Percentiles rank a stretch among this genome's conserved stretches.
Evolutionary conservation across 2,113 vertebrate species (phyloP).

Genomic region (Xiphophorus couchianus): DNA sequence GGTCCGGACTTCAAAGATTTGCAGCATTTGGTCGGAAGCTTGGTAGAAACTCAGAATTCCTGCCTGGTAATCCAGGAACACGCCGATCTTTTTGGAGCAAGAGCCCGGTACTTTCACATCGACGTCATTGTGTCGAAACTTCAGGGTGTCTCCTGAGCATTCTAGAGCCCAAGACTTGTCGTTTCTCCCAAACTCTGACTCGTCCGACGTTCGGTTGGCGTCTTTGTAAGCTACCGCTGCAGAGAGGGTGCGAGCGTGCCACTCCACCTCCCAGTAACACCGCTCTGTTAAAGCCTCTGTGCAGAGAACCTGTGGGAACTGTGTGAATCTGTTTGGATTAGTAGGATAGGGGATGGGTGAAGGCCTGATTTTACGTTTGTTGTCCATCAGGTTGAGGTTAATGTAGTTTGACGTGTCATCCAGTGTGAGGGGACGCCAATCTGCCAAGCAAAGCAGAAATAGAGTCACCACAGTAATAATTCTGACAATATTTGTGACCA

Average conservation of each 20-base stretch:
- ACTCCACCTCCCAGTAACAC: conserved; percentile 33
- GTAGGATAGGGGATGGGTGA: neutral
- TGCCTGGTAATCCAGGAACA: conserved; percentile 15
- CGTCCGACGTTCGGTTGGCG: neutral
- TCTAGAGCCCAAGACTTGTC: conserved; percentile 36
- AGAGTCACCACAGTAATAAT: neutral
- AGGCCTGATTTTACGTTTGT: conserved; percentile 12
- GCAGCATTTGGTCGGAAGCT: neutral
- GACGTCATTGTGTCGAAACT: conserved; percentile 11
- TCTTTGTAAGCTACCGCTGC: conserved; percentile 27
- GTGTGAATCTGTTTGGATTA: neutral
- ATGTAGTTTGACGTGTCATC: conserved; percentile 25
- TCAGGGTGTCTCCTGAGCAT: neutral
- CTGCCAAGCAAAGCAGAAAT: neutral
- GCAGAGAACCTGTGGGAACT: conserved; percentile 28
- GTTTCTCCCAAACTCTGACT: conserved; percentile 25
- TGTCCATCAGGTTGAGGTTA: neutral
- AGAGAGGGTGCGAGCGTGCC: conserved; percentile 8
- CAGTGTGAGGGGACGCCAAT: conserved; percentile 3
- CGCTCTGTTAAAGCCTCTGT: conserved; percentile 3
- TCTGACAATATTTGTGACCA: neutral
- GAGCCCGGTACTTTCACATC: neutral
- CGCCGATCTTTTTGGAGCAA: neutral
- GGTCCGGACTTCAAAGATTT: conserved; percentile 5
- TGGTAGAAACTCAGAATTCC: neutral